These are phyloP conservation scores for Eulemur mongoz DNA, from an alignment of 2,797 vertebrate genomes.

Conservation along the genomic window DNA sequence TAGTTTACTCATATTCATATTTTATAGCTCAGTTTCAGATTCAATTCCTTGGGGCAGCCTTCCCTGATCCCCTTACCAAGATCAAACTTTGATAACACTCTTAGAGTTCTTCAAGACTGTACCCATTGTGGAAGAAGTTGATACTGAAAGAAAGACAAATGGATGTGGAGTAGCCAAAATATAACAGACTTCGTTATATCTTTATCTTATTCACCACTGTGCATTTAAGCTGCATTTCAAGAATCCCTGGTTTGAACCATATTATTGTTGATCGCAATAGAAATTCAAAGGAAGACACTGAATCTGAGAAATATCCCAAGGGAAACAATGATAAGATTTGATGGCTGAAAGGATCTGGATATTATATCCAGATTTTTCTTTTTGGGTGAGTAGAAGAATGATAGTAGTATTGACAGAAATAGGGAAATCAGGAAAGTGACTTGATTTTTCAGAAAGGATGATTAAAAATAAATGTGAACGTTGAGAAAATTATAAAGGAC, in stretches of 20 bases:
- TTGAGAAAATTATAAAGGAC: conserved; percentile 7
- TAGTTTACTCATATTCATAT: neutral
- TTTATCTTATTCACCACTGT: neutral
- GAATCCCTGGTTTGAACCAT: neutral
- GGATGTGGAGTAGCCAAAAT: neutral
- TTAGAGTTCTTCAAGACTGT: neutral
- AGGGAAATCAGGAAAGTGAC: neutral
- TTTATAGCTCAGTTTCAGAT: neutral
- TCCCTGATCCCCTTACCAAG: neutral
- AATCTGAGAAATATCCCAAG: neutral
- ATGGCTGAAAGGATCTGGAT: neutral
- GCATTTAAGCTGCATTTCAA: neutral
- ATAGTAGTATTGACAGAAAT: neutral
- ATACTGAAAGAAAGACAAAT: neutral
- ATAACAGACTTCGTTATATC: neutral
- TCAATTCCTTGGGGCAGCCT: neutral
- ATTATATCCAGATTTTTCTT: neutral
- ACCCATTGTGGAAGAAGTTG: neutral
- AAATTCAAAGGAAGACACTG: conserved; percentile 1
- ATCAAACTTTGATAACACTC: neutral
- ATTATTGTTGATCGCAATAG: neutral
- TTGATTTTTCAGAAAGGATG: neutral
- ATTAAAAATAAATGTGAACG: conserved; percentile 32
- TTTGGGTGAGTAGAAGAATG: neutral
- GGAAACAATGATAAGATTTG: neutral